Conservation (phyloP, 1,140 invertebrate genomes). For the Tribolium castaneum region DNA sequence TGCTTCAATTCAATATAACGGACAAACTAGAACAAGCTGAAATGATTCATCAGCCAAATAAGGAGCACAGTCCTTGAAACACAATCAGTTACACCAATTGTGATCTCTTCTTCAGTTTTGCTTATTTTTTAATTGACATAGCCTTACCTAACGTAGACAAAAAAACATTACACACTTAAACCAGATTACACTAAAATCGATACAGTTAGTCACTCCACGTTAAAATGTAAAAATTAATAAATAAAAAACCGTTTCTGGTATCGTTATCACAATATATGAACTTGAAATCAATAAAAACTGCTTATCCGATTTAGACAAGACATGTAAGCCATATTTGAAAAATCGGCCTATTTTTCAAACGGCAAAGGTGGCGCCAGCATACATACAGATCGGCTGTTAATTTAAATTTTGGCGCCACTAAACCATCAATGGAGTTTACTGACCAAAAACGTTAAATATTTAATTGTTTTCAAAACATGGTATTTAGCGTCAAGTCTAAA, state of each 20-base stretch:
- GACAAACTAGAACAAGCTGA: neutral
- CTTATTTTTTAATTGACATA: too few species aligned
- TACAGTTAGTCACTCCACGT: neutral
- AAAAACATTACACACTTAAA: too few species aligned
- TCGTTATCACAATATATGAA: neutral
- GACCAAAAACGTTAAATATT: neutral
- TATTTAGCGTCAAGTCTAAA: too few species aligned
- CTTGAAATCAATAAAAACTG: conserved; percentile 11
- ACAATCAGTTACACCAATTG: neutral
- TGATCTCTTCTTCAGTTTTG: too few species aligned
- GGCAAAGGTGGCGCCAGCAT: neutral
- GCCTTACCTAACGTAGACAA: too few species aligned
- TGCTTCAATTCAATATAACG: conserved; percentile 57
- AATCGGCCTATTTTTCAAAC: conserved; percentile 3
- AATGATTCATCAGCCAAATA: conserved; percentile 23
- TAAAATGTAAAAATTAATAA: neutral
- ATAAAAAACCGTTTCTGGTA: neutral
- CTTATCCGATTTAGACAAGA: neutral
- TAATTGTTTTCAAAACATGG: too few species aligned
- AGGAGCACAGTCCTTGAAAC: neutral
- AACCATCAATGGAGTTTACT: too few species aligned
- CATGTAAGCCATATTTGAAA: conserved; percentile 9
- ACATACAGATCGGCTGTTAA: neutral
- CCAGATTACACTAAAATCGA: too few species aligned
- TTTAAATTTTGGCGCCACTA: neutral